These are phyloP conservation scores for Chrysaora quinquecirrha DNA, from an alignment of 30 jellyfish, hydroid and myxozoan genomes.

Conservation along the genomic window DNA sequence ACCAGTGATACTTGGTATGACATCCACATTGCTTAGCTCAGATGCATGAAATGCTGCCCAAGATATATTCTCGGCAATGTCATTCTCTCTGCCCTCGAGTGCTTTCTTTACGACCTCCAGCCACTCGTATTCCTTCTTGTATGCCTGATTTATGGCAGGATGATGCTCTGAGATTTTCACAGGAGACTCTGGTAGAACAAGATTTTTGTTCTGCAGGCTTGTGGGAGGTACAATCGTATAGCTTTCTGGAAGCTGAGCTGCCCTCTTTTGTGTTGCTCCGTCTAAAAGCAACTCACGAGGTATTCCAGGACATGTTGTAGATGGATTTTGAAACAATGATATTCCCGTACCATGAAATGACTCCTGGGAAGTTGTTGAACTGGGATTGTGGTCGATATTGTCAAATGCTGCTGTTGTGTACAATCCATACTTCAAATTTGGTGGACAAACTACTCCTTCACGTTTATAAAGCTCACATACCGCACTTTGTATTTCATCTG, in stretches of 20 bases:
- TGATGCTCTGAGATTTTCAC: too few species aligned
- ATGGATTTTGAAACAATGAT: slow-evolving; percentile 44
- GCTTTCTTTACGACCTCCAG: too few species aligned
- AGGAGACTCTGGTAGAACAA: too few species aligned
- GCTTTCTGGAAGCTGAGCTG: too few species aligned
- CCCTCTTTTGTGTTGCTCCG: too few species aligned
- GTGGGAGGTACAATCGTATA: too few species aligned
- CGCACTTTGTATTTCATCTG: neutral
- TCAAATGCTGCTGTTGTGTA: slow-evolving; percentile 69
- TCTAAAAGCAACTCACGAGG: too few species aligned
- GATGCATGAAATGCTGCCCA: slow-evolving; percentile 67
- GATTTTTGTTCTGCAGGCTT: too few species aligned
- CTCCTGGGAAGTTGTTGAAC: slow-evolving; percentile 32
- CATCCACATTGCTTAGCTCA: too few species aligned
- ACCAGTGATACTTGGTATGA: neutral
- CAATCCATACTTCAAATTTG: slow-evolving; percentile 3
- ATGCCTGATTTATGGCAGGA: too few species aligned
- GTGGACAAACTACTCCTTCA: slow-evolving; percentile 59
- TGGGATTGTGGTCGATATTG: slow-evolving; percentile 65
- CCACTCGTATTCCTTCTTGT: too few species aligned
- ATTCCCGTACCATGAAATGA: slow-evolving; percentile 70
- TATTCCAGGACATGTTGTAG: slow-evolving; percentile 2
- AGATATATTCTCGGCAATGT: slow-evolving; percentile 3
- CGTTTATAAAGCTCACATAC: neutral
- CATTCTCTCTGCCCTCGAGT: slow-evolving; percentile 21